A percentile compares a stretch with the other conserved stretches of the same genome.
These are phyloP conservation scores for Charina bottae DNA, from an alignment of 2,113 vertebrate genomes.

Conservation along the genomic window DNA sequence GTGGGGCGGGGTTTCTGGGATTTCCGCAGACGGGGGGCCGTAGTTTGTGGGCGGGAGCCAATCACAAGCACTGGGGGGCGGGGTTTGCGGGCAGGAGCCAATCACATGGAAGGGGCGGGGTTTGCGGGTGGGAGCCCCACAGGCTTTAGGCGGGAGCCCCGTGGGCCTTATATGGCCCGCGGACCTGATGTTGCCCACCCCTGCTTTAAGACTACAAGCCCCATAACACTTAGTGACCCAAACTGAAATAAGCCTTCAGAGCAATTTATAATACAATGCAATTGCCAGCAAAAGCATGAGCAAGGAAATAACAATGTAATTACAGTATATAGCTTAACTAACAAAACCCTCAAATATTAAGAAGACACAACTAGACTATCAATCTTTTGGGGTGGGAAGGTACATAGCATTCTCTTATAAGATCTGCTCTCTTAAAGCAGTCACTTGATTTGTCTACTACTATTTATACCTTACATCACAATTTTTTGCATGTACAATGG, in stretches of 20 bases:
- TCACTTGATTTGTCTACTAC: neutral
- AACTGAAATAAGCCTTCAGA: neutral
- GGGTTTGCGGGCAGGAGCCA: no score
- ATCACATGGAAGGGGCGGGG: no score
- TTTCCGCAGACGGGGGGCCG: no score
- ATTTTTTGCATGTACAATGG: constrained; percentile 20
- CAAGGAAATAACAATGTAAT: neutral
- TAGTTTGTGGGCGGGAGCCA: no score
- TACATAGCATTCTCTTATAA: neutral
- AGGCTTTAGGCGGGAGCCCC: no score
- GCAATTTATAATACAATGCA: neutral
- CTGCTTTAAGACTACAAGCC: neutral
- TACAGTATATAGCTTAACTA: neutral
- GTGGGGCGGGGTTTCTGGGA: no score
- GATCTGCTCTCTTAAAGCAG: neutral
- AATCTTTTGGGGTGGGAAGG: neutral
- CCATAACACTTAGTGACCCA: neutral
- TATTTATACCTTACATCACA: neutral
- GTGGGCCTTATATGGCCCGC: no score
- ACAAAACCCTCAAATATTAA: neutral
- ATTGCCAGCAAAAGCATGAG: neutral
- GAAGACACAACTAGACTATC: neutral
- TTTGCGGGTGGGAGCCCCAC: no score
- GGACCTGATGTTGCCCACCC: no score
- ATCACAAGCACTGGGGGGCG: no score